These are phyloP conservation scores for Catajapyx aquilonaris DNA, from an alignment of 1,140 invertebrate genomes.

Conservation along the genomic window DNA sequence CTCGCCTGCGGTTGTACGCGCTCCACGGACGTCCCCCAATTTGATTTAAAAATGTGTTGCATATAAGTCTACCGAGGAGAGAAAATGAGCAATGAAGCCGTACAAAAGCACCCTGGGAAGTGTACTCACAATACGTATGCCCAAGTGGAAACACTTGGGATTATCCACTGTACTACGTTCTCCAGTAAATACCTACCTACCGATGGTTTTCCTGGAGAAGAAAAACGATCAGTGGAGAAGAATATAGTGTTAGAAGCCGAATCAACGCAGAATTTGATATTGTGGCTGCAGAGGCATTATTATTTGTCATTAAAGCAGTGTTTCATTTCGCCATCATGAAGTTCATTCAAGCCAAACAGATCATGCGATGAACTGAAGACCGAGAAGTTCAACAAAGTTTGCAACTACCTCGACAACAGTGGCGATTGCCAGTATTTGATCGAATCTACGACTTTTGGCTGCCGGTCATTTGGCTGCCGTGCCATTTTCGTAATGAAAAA, in stretches of 20 bases:
- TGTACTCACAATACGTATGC: no score
- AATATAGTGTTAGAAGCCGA: constrained; percentile 1
- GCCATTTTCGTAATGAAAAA: no score
- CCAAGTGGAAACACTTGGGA: background rate
- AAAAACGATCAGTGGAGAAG: background rate
- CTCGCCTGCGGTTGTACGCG: background rate
- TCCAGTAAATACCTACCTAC: no score
- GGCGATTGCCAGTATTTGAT: background rate
- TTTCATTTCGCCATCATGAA: background rate
- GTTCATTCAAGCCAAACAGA: background rate
- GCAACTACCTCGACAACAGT: background rate
- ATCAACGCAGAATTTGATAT: background rate
- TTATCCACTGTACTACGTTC: background rate
- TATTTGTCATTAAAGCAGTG: background rate
- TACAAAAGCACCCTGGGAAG: background rate
- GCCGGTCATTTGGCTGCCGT: no score
- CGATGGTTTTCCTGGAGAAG: no score
- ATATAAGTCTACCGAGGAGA: background rate
- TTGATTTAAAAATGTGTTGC: background rate
- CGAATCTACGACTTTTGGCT: no score
- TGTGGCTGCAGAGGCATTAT: background rate
- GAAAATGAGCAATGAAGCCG: background rate
- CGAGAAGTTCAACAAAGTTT: background rate
- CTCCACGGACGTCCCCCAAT: background rate
- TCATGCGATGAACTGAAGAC: background rate